Evolutionary conservation across 30 jellyfish, hydroid and myxozoan species (phyloP).

Genomic region (Cassiopea xamachana): DNA sequence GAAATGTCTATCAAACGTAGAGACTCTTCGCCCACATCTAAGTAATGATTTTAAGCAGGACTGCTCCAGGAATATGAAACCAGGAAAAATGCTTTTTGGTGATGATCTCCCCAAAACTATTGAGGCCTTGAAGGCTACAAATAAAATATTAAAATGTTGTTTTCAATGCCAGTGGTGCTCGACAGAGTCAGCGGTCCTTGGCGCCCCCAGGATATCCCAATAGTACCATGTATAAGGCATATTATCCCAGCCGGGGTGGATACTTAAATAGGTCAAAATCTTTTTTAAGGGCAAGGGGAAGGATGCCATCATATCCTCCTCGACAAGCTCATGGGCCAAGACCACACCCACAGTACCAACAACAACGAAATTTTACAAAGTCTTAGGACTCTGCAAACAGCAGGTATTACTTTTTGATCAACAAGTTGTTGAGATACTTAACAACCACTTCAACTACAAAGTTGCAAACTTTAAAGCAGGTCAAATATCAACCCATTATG

Average conservation of each 20-base stretch:
- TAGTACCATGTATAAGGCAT: not conserved
- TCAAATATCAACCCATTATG: not conserved
- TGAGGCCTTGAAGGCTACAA: not conserved
- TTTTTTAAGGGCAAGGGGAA: no score
- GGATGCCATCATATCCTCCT: no score
- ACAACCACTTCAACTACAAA: not conserved
- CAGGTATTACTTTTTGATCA: conserved; percentile 10
- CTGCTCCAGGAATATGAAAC: not conserved
- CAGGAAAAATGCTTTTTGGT: not conserved
- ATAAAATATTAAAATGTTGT: no score
- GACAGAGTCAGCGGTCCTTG: not conserved
- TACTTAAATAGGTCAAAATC: not conserved
- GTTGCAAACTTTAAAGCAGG: not conserved
- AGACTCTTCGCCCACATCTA: conserved; percentile 10
- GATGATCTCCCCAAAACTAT: not conserved
- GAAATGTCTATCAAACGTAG: conserved; percentile 2
- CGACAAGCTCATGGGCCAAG: not conserved
- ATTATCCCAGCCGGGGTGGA: not conserved
- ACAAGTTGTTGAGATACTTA: not conserved
- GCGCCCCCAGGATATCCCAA: not conserved
- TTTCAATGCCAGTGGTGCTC: not conserved
- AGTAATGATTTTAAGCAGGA: conserved; percentile 2
- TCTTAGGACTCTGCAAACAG: not conserved
- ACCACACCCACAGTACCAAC: conserved; percentile 13
- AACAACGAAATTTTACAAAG: not conserved